Evolutionary conservation across 2,113 vertebrate species (phyloP).

Genomic region (Corapipo altera): DNA sequence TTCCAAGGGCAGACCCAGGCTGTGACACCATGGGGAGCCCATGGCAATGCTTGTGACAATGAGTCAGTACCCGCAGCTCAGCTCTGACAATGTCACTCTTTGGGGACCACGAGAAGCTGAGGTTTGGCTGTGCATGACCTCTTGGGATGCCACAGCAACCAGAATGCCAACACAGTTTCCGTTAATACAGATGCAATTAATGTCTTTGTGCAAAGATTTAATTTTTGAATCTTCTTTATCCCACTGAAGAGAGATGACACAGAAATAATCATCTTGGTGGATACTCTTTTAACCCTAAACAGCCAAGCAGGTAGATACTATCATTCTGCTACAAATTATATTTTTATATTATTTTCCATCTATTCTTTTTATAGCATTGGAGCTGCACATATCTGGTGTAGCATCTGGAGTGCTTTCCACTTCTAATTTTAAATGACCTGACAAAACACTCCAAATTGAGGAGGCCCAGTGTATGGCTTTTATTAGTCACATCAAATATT

Average conservation of each 20-base stretch:
- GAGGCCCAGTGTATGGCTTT: background rate
- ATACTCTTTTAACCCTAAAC: background rate
- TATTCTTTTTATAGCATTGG: background rate
- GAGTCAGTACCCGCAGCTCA: background rate
- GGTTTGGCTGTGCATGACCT: background rate
- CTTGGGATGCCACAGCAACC: background rate
- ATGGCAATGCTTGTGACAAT: background rate
- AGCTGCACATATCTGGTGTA: background rate
- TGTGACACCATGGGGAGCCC: background rate
- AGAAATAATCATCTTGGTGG: background rate
- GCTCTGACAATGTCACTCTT: background rate
- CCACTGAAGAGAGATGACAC: background rate
- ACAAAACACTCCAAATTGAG: background rate
- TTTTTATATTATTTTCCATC: background rate
- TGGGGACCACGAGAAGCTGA: background rate
- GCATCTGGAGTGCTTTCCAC: background rate
- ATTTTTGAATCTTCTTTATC: background rate
- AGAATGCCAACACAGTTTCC: background rate
- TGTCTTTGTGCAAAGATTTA: background rate
- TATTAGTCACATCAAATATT: conserved; percentile 25
- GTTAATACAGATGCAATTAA: background rate
- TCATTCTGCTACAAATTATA: background rate
- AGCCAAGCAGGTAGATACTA: background rate
- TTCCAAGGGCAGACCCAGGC: background rate
- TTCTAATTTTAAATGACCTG: conserved; percentile 7